Evolutionary conservation across 2,797 vertebrate species (phyloP), one percentile per base, ranked within the genome.

Genomic region (Crocodylus rhombifer): DNA sequence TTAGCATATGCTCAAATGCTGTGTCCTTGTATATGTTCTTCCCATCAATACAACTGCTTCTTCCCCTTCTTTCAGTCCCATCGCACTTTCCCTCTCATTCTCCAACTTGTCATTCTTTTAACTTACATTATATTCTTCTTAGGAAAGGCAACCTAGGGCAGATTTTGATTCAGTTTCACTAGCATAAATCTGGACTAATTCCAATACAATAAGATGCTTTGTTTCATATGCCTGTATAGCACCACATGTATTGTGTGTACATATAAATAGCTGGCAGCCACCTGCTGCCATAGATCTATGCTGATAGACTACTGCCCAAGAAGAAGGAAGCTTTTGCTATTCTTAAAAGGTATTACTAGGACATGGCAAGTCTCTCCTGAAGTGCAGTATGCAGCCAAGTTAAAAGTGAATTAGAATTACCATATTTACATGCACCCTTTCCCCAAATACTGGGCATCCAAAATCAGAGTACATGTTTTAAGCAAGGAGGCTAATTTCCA

Each of bases 131-230:
- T 23, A 82, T 55, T 0, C 1, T 15, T 33, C 87, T 61, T 42
- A 91, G 21, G 11, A 55, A 89, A 77, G 4, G 17, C 42, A 67
- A 58, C 75, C 76, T 42, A 84, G 28, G 61, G 51, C 3, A 75
- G 23, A 56, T 5, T 51, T 65, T 2, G 0, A 0, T 15, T 20
- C 20, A 15, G 4, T 61, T 26, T n/a, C 16, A 62, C 0, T 77
- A 51, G 25, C 3, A 18, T 62, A 73, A 91, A 12, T 61, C 18
- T 26, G 8, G 26, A 69, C 78, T 1, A 1, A n/a, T 3, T 62
- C 33, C 67, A 21, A 65, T 86, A 57, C 82, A 55, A 12, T 83
- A 15, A 14, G 7, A 51, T 51, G 10, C 42, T 51, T 91, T 90
- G 42, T 5, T 82, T 89, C 76, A 60, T 73, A 18, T 80, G 42